Conservation (phyloP, 2,888 invertebrate species). For the Drosophila paramelanica region DNA sequence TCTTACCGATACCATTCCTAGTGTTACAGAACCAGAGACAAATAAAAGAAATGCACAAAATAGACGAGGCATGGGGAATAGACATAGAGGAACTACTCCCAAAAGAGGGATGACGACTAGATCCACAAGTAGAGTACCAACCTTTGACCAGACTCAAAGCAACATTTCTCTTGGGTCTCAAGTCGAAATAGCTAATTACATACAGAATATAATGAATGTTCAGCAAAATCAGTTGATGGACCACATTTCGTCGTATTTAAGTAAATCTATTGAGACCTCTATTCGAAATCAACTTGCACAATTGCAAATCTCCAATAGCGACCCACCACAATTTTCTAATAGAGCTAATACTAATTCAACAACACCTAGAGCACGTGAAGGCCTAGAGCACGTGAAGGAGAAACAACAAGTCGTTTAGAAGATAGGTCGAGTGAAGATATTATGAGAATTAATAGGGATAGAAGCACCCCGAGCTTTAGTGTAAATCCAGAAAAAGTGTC, state of each 20-base stretch:
- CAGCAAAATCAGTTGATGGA: slow-evolving; percentile 1
- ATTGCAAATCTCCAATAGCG: background rate
- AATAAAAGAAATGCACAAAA: background rate
- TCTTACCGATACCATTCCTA: background rate
- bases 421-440: background rate
- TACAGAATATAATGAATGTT: background rate
- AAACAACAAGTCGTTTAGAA: background rate
- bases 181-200: background rate
- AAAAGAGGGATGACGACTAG: too few species aligned
- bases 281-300: too few species aligned
- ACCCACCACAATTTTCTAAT: background rate
- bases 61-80: background rate
- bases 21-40: background rate
- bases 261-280: too few species aligned
- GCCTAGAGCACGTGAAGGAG: background rate
- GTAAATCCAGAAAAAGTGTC: background rate
- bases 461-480: background rate
- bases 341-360: background rate
- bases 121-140: background rate
- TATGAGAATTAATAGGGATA: background rate
- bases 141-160: background rate
- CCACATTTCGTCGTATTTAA: background rate
- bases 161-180: background rate
- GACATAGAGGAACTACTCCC: too few species aligned
- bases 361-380: background rate